Conservation (phyloP, 2,797 vertebrate species). For the Tinamus major region DNA sequence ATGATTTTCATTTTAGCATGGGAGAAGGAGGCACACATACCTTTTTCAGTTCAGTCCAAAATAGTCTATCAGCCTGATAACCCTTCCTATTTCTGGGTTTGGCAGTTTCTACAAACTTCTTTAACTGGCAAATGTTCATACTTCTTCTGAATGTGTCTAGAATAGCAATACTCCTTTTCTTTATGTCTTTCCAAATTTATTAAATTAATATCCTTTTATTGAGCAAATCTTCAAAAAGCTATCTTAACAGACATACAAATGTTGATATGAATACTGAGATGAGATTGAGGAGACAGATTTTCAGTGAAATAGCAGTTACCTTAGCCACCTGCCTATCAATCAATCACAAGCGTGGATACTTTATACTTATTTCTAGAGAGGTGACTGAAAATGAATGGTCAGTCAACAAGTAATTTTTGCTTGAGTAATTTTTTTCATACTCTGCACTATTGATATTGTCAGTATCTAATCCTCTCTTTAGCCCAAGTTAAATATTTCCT, state of each 20-base stretch:
- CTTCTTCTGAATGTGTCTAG: neutral
- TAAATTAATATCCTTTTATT: neutral
- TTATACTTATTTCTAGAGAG: neutral
- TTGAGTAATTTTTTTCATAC: neutral
- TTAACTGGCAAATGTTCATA: neutral
- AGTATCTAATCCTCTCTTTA: neutral
- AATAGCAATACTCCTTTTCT: neutral
- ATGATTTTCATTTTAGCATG: neutral
- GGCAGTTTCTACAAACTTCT: neutral
- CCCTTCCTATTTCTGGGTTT: neutral
- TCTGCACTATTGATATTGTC: neutral
- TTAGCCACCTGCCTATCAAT: neutral
- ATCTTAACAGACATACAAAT: neutral
- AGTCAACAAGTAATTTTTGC: neutral
- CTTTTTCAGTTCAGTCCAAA: neutral
- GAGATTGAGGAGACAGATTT: neutral
- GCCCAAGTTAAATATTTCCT: neutral
- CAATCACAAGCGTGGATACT: neutral
- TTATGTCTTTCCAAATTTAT: neutral
- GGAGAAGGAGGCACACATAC: neutral
- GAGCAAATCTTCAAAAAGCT: neutral
- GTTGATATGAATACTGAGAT: neutral
- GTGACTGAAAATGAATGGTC: neutral
- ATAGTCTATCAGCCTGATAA: neutral
- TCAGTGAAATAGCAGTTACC: constrained; percentile 11